A percentile compares a stretch with the other conserved stretches of the same genome.
phyloP scores from a whole-genome alignment of 2,797 vertebrate species.

The Ptychadena robeensis region DNA sequence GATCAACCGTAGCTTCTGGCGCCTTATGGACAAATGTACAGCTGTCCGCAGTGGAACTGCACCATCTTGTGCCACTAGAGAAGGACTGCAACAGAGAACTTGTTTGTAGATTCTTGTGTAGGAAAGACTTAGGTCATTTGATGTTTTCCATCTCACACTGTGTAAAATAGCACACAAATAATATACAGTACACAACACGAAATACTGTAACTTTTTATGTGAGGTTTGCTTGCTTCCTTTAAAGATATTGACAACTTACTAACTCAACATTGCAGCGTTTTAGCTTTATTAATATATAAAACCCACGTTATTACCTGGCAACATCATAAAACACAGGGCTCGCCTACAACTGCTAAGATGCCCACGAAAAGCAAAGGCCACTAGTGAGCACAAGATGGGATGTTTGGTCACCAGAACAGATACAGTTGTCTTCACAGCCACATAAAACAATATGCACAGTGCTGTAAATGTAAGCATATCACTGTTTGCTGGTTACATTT shows the following conservation, averaged over 20 bases:
- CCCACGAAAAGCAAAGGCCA: background rate
- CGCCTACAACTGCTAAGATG: background rate
- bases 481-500: conserved; percentile 16
- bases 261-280: background rate
- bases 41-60: background rate
- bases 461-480: conserved; percentile 1
- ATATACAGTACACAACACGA: background rate
- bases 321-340: background rate
- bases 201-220: background rate
- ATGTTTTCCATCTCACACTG: background rate
- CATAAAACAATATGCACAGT: conserved; percentile 4
- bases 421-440: background rate
- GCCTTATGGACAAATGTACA: background rate
- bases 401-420: background rate
- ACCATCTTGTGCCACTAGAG: conserved; percentile 16
- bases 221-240: background rate
- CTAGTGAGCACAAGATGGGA: conserved; percentile 9
- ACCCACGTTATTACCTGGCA: background rate
- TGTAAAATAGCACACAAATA: background rate
- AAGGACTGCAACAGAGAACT: background rate
- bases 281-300: conserved; percentile 6
- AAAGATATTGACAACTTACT: background rate
- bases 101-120: background rate
- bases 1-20: no score
- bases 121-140: background rate